A percentile compares a stretch with the other conserved stretches of the same genome.
phyloP scores from a whole-genome alignment of 2,797 vertebrate genomes.

The Alosa sapidissima region DNA sequence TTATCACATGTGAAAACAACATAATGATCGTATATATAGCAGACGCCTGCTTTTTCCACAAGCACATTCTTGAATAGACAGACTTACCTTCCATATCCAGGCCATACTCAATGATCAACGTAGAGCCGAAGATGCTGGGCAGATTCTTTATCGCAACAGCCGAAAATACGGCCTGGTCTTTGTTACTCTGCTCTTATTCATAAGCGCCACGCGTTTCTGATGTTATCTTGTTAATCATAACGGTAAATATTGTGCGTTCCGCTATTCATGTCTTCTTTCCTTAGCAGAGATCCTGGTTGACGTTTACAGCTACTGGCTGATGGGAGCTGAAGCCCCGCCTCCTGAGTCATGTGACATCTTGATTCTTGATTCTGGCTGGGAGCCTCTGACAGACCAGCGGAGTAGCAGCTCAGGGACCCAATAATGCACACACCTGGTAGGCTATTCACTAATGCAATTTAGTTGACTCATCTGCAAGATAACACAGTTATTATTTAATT shows the following conservation, averaged over 20 bases:
- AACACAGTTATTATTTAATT: neutral
- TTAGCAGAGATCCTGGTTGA: conserved; percentile 66
- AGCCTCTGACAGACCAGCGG: neutral
- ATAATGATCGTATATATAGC: neutral
- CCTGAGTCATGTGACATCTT: conserved; percentile 65
- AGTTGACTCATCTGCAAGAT: neutral
- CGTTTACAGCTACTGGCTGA: conserved; percentile 74
- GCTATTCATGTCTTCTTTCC: conserved; percentile 76
- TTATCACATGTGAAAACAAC: neutral
- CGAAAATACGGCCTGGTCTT: conserved; percentile 55
- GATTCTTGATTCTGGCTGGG: conserved; percentile 58
- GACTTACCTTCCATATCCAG: conserved; percentile 95
- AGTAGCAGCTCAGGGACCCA: conserved; percentile 7
- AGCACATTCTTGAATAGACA: neutral
- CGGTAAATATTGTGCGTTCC: conserved; percentile 70
- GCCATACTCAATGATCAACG: conserved; percentile 83
- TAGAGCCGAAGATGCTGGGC: conserved; percentile 61
- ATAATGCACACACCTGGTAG: neutral
- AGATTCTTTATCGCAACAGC: conserved; percentile 56
- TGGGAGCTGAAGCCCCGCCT: conserved; percentile 70
- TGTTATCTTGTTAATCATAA: conserved; percentile 63
- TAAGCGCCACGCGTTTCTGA: conserved; percentile 60
- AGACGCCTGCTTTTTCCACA: neutral
- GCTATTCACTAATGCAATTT: neutral
- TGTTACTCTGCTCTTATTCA: conserved; percentile 49